Base-by-base conservation (phyloP, 1,140 invertebrate species). In the Parasteatoda tepidariorum region DNA sequence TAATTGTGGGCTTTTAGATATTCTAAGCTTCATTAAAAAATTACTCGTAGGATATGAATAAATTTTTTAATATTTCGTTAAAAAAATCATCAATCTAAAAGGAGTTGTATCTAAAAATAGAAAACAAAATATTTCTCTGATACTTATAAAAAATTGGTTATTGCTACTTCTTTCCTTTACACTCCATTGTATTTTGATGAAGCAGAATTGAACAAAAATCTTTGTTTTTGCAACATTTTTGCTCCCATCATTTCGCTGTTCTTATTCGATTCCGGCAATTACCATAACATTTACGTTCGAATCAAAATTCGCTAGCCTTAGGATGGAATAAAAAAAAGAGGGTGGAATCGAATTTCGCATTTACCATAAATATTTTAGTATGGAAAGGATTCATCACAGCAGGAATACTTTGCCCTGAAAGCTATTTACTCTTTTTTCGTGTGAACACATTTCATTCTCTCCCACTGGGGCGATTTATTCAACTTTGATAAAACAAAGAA, bases 201-300 rank as follows among this genome's bases (percentile, higher is more conserved):
- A 22, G 26, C 11, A 55, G 71, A 24, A 41, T 68, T 24, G 4
- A 74, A 74, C 33, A 61, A 74, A 59, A 74, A 26, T 57, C 11
- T 15, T 28, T 71, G 62, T 24, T 68, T 28, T n/a, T 48, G 66
- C 22, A 26, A 22, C 55, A 31, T 48, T 6, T 5, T 34, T 18
- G 1, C 48, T 18, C 18, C 48, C 28, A 5, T 31, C 30, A 48
- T 38, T 48, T 71, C 61, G n/a, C 26, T 61, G n/a, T 41, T 38
- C 54, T 74, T n/a, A 24, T 3, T 24, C 31, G 57, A 61, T 74
- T 74, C 61, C 71, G 22, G 38, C 71, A 74, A 74, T 74, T 74
- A 74, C 71, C 71, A 74, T 74, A 74, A 74, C 59, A 59, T 74
- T 74, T 74, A 74, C 71, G 71, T 74, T 74, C 61, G 61, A 54